Base-by-base conservation (phyloP, 1,140 invertebrate species). In the Ooceraea biroi region DNA sequence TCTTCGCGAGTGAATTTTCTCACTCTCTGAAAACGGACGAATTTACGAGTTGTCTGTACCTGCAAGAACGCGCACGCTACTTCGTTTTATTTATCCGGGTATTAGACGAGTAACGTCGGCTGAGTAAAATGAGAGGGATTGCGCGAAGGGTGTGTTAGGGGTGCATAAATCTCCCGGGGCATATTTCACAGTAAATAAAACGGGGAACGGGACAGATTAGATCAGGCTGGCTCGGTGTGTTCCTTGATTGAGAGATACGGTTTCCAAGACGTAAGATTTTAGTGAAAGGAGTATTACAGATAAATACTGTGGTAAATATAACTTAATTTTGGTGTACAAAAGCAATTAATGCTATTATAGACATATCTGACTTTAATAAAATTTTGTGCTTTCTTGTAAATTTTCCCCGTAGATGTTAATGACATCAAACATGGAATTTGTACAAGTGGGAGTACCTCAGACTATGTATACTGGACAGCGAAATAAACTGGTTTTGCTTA, bases 151-250 rank as follows among this genome's bases (percentile, higher is more conserved):
- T 27, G 57, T 5, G 44, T 48, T 1, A 11, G 4, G 25, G 25
- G 14, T 73, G n/a, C 7, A 48, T 61, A 74, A 74, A 74, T 74
- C 72, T 74, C 19, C 11, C 57, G 10, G 11, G 17, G 41, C 60
- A 61, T 74, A 60, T 30, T 60, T 74, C 27, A 48, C 22, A 41
- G 58, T 60, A 74, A 74, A 74, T 74, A 74, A 74, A 46, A 27
- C 7, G 41, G 11, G 60, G 17, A 27, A 74, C 25, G 27, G 22
- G 41, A 60, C 4, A 73, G 52, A 58, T 73, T 57, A 57, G 30
- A 73, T 73, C 57, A 73, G 19, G 41, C 41, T 41, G 69, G 57
- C 19, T 3, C 30, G 41, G 22, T 58, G n/a, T 41, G 12, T 61
- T 36, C 36, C 22, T 60, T 17, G 57, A 4, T 30, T 48, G 25